phyloP scores from a whole-genome alignment of 2,113 vertebrate genomes.

The Poeciliopsis turrubarensis region DNA sequence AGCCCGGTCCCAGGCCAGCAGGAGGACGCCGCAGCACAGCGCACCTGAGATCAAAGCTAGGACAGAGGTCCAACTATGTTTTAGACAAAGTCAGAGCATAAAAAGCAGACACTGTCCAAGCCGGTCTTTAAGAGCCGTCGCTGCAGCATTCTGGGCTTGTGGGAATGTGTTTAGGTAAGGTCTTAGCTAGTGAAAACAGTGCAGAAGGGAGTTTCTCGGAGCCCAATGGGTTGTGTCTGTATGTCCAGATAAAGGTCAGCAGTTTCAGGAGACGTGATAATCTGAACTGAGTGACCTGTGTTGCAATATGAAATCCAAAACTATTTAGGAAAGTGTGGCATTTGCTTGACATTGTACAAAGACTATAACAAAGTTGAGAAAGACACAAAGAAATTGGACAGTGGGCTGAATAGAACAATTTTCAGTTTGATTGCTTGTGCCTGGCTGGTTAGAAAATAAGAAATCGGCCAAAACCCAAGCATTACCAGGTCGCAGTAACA shows the following conservation, averaged over 20 bases:
- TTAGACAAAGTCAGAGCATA: conserved; percentile 21
- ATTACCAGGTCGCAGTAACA: too few relatives aligned
- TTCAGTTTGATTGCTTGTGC: too few relatives aligned
- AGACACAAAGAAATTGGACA: background rate
- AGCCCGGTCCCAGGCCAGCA: conserved; percentile 1
- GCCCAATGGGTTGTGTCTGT: conserved; percentile 39
- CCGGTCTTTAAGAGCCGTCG: conserved; percentile 25
- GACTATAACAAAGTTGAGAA: background rate
- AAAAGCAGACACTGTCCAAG: conserved; percentile 14
- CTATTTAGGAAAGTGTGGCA: background rate
- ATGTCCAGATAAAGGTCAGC: conserved; percentile 59
- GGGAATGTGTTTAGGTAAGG: conserved; percentile 71
- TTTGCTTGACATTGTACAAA: background rate
- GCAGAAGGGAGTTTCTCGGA: conserved; percentile 48
- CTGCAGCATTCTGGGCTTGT: conserved; percentile 36
- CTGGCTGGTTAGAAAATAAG: too few relatives aligned
- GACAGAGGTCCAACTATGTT: conserved; percentile 7
- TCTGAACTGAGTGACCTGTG: conserved; percentile 58
- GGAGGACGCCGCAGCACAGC: conserved; percentile 28
- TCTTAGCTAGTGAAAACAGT: conserved; percentile 66
- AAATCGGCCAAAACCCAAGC: background rate
- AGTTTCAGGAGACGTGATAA: conserved; percentile 41
- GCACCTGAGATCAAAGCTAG: background rate
- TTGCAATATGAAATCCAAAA: background rate
- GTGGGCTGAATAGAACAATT: too few relatives aligned